Conservation (phyloP, 2,888 invertebrate species). For the Melieria crassipennis region DNA sequence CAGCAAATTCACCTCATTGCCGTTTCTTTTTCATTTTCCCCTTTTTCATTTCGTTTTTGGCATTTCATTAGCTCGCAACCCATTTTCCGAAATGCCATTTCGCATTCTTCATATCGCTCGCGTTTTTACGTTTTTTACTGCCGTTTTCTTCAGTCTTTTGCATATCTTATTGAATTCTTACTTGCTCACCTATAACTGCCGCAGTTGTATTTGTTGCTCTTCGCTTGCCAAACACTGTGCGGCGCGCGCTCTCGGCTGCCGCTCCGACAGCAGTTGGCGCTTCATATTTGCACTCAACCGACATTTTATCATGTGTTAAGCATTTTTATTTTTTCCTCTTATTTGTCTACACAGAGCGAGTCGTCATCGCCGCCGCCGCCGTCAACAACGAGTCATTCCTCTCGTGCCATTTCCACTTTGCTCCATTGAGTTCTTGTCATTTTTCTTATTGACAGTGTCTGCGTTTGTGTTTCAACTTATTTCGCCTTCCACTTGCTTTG, state of each 20-base stretch:
- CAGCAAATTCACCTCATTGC: too few species aligned
- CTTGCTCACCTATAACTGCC: constrained; percentile 34
- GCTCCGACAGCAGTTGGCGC: too few species aligned
- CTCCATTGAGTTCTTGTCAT: neutral
- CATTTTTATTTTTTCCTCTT: too few species aligned
- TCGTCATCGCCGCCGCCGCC: neutral
- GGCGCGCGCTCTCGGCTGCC: neutral
- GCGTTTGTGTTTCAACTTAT: neutral
- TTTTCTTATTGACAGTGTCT: neutral
- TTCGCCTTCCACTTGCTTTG: neutral
- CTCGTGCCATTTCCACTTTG: constrained; percentile 3
- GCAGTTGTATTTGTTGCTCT: neutral
- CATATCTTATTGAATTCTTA: constrained; percentile 43
- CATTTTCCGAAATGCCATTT: constrained; percentile 15
- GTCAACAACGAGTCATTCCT: constrained; percentile 4
- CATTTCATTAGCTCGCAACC: constrained; percentile 10
- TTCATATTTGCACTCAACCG: too few species aligned
- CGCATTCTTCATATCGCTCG: constrained; percentile 15
- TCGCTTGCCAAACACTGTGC: neutral
- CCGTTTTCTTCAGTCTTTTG: constrained; percentile 1
- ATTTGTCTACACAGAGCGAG: too few species aligned
- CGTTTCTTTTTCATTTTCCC: constrained; percentile 25
- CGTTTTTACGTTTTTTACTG: neutral
- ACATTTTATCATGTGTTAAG: too few species aligned
- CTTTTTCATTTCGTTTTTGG: constrained; percentile 9